Percentiles rank a stretch among this genome's conserved stretches.
phyloP scores from a whole-genome alignment of 92 coral and sea anemone genomes.

The Palythoa caribaeorum region DNA sequence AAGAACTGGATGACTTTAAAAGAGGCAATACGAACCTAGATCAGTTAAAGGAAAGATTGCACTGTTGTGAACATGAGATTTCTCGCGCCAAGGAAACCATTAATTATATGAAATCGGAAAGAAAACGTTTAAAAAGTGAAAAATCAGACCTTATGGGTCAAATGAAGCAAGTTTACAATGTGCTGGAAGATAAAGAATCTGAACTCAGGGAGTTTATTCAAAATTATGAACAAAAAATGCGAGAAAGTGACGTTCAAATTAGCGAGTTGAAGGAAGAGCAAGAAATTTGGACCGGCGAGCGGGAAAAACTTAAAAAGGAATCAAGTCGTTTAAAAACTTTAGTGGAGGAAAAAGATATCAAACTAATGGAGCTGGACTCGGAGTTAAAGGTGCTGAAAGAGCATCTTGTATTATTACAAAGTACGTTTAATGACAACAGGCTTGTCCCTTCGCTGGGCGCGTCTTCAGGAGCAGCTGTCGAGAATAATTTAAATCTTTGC shows the following conservation, averaged over 20 bases:
- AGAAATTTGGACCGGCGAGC: slow-evolving; percentile 55
- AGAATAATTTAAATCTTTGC: slow-evolving; percentile 58
- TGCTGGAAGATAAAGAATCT: slow-evolving; percentile 91
- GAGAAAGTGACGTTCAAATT: slow-evolving; percentile 74
- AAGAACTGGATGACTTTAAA: slow-evolving; percentile 81
- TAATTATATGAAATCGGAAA: slow-evolving; percentile 88
- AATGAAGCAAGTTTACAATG: slow-evolving; percentile 91
- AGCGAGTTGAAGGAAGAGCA: slow-evolving; percentile 74
- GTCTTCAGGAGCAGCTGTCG: background rate
- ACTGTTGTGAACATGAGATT: slow-evolving; percentile 92
- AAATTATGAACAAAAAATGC: slow-evolving; percentile 94
- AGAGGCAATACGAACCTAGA: slow-evolving; percentile 87
- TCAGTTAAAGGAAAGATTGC: slow-evolving; percentile 85
- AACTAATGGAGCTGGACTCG: slow-evolving; percentile 76
- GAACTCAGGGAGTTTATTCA: slow-evolving; percentile 93
- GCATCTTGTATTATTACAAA: slow-evolving; percentile 66
- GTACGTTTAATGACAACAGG: slow-evolving; percentile 62
- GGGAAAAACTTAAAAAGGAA: slow-evolving; percentile 18
- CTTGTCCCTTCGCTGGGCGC: background rate
- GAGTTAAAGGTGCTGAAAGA: slow-evolving; percentile 81
- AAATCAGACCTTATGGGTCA: slow-evolving; percentile 88
- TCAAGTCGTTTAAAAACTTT: slow-evolving; percentile 63
- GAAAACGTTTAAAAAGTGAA: slow-evolving; percentile 92
- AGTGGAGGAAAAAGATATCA: slow-evolving; percentile 81
- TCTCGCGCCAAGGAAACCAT: slow-evolving; percentile 96